Base-by-base conservation (phyloP, 2,888 invertebrate genomes). In the Noctuana brunneofusca region DNA sequence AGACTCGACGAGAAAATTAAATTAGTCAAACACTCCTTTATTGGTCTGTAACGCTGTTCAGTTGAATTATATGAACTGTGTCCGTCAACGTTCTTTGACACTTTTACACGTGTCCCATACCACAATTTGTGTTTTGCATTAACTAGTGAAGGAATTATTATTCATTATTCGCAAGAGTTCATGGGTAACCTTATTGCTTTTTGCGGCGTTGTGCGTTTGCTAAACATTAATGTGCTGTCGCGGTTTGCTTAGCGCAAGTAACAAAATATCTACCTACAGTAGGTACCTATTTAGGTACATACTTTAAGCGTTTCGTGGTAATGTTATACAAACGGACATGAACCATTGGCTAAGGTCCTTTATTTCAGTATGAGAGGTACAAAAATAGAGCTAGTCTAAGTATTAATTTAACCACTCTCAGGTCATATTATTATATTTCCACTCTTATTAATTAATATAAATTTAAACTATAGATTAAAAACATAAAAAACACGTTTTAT, bases 91-190 rank as follows among this genome's bases (percentile, higher is more conserved):
- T 48, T 55, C 58, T 62, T 60, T 74, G 76, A 76, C 75, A 71
- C 72, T 75, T 77, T 72, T 78, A 81, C 66, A 74, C 70, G 67
- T 71, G 70, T 69, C 67, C 64, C 73, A 65, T 68, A 68, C 60
- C 74, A 64, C 71, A 72, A 63, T 66, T 69, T 72, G 71, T 71
- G 69, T 69, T 73, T 75, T 70, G 72, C 79, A 81, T 83, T 84
- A 86, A 84, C 81, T 80, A 83, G 80, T 72, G 68, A 71, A 79
- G 76, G 75, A 84, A 83, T 83, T 83, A 80, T 83, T 83, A 81
- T 82, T 80, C 82, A 80, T 83, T 82, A 83, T 84, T 86, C 81
- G 79, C 76, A 73, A 79, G 68, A 71, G 68, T 73, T 75, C 74
- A 70, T 70, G 71, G 73, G 70, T 69, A 71, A 66, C 66, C 75